phyloP scores from a whole-genome alignment of 2,888 invertebrate genomes.

The Slavum lentiscoides region DNA sequence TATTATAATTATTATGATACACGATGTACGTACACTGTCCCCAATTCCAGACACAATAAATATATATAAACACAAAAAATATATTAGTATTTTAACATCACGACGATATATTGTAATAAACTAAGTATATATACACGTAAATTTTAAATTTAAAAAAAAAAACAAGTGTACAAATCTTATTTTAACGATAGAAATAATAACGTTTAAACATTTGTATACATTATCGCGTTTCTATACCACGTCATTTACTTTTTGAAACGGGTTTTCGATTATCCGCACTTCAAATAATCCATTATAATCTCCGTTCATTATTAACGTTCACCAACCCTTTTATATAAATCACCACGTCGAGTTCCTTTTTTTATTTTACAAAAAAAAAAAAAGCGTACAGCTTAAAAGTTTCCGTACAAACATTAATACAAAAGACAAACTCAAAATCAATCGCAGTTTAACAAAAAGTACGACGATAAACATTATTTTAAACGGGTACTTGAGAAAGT shows the following conservation, averaged over 20 bases:
- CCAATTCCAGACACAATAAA: too few species aligned
- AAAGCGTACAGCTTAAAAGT: neutral
- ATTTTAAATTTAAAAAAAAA: neutral
- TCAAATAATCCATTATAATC: slow-evolving; percentile 33
- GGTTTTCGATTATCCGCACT: slow-evolving; percentile 36
- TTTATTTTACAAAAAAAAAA: too few species aligned
- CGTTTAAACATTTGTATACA: slow-evolving; percentile 27
- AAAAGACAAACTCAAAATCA: slow-evolving; percentile 27
- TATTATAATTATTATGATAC: too few species aligned
- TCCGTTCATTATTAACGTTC: slow-evolving; percentile 23
- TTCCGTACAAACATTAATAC: neutral
- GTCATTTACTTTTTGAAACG: slow-evolving; percentile 28
- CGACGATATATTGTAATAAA: too few species aligned
- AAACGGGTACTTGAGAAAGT: neutral
- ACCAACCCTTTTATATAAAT: slow-evolving; percentile 20
- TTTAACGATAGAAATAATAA: slow-evolving; percentile 31
- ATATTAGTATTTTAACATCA: too few species aligned
- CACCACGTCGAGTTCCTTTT: neutral
- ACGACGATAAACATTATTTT: neutral
- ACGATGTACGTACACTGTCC: too few species aligned
- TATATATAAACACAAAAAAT: too few species aligned
- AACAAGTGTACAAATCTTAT: neutral
- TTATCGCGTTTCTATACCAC: slow-evolving; percentile 22
- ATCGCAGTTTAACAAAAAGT: neutral
- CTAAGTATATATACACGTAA: neutral